These are phyloP conservation scores for Vicugna pacos DNA, from an alignment of 2,113 vertebrate species.

Conservation along the genomic window DNA sequence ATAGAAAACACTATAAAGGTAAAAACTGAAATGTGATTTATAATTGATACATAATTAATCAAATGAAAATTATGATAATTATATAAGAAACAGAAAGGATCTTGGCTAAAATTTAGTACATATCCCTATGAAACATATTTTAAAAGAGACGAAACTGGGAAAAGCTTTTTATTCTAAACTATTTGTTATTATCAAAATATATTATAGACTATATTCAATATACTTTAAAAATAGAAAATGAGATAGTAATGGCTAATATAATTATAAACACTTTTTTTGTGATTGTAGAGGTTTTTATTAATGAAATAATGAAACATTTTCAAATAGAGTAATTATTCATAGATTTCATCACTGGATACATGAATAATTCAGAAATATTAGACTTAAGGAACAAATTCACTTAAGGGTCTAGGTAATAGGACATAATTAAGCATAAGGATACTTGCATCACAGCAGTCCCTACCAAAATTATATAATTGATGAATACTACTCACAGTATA, in stretches of 20 bases:
- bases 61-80: background rate
- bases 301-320: background rate
- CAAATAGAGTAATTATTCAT: background rate
- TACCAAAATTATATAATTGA: background rate
- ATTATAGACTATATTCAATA: background rate
- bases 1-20: background rate
- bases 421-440: background rate
- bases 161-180: background rate
- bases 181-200: background rate
- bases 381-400: background rate
- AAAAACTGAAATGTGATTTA: background rate
- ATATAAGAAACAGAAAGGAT: background rate
- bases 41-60: background rate
- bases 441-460: background rate
- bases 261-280: constrained; percentile 15
- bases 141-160: background rate
- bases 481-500: background rate
- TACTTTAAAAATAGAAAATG: no score
- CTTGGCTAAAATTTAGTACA: background rate
- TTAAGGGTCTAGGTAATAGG: background rate
- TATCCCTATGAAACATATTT: background rate
- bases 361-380: background rate
- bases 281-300: background rate
- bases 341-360: background rate
- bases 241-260: background rate